Evolutionary conservation across 1,140 invertebrate genomes (phyloP).

Genomic region (Aphis craccivora): DNA sequence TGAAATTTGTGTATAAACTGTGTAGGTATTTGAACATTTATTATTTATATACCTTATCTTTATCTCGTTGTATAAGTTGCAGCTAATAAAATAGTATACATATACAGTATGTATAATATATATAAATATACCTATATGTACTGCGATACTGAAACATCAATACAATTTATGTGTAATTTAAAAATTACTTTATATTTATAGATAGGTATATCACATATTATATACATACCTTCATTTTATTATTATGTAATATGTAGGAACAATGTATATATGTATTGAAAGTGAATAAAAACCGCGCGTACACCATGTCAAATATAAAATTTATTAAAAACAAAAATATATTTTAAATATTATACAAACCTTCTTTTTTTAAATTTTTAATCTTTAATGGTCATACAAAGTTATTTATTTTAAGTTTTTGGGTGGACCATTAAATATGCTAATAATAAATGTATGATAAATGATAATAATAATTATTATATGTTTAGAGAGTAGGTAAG

Average conservation of each 20-base stretch:
- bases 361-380: neutral
- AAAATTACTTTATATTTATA: neutral
- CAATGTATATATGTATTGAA: neutral
- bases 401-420: neutral
- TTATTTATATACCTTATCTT: neutral
- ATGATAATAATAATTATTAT: neutral
- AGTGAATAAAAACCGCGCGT: neutral
- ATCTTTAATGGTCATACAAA: neutral
- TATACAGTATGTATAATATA: neutral
- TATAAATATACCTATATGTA: too few species aligned
- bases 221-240: too few species aligned
- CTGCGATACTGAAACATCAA: neutral
- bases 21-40: neutral
- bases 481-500: neutral
- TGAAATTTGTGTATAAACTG: neutral
- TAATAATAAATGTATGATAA: neutral
- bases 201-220: neutral
- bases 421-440: neutral
- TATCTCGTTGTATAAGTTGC: neutral
- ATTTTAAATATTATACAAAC: neutral
- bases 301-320: neutral
- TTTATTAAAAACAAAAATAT: neutral
- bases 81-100: neutral
- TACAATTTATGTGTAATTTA: neutral
- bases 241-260: neutral